phyloP scores from a whole-genome alignment of 1,140 invertebrate species.

The Drosophila sulfurigaster region DNA sequence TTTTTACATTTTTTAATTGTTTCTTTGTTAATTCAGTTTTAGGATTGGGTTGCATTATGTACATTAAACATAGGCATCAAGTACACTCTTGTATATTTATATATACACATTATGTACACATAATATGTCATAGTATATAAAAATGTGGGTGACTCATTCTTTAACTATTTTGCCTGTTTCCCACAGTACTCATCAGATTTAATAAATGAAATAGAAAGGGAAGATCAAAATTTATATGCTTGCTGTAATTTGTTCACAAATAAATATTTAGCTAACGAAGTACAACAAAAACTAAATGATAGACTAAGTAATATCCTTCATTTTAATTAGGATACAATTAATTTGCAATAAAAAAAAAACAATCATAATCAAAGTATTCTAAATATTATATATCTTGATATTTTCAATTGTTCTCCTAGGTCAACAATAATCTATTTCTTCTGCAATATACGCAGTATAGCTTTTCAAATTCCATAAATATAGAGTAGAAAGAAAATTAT shows the following conservation, averaged over 20 bases:
- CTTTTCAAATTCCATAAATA: too few species aligned
- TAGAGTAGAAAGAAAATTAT: too few species aligned
- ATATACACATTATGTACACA: background rate
- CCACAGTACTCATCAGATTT: conserved; percentile 11
- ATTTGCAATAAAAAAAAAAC: background rate
- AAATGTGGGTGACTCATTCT: conserved; percentile 14
- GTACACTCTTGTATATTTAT: background rate
- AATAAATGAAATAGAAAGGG: conserved; percentile 8
- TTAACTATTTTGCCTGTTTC: background rate
- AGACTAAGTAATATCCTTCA: background rate
- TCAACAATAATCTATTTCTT: too few species aligned
- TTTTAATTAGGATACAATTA: background rate
- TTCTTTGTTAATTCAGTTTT: conserved; percentile 48
- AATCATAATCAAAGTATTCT: too few species aligned
- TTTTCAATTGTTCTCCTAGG: too few species aligned
- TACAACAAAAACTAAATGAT: background rate
- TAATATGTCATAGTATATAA: conserved; percentile 23
- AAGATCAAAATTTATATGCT: conserved; percentile 9
- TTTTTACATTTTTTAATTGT: conserved; percentile 54
- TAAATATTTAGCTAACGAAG: conserved; percentile 72
- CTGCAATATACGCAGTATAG: too few species aligned
- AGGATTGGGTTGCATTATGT: conserved; percentile 63
- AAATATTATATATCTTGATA: too few species aligned
- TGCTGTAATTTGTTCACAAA: conserved; percentile 38
- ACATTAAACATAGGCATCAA: background rate